A percentile compares a stretch with the other conserved stretches of the same genome.
Evolutionary conservation across 2,113 vertebrate genomes (phyloP).

Genomic region (Coracopsis vasa): DNA sequence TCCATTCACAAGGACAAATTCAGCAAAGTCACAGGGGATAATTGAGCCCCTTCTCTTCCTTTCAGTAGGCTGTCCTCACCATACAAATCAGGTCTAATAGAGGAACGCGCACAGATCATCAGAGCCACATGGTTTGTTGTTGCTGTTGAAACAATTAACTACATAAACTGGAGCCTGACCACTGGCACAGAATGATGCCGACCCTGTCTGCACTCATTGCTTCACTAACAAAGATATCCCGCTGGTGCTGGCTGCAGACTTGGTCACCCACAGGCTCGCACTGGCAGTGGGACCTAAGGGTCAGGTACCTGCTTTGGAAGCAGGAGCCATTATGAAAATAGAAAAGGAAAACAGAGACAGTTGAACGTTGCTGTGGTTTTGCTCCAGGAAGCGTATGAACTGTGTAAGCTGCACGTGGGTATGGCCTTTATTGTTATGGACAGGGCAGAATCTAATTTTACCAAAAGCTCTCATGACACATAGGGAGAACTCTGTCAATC

Average conservation of each 20-base stretch:
- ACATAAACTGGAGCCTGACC: not conserved
- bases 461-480: constrained; percentile 21
- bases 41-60: not conserved
- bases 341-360: not conserved
- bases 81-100: constrained; percentile 8
- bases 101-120: not conserved
- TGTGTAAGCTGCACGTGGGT: not conserved
- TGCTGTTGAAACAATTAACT: not conserved
- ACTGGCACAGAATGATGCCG: not conserved
- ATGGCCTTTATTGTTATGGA: constrained; percentile 51
- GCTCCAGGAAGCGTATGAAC: constrained; percentile 9
- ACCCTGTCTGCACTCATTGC: not conserved
- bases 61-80: constrained; percentile 33
- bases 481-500: not conserved
- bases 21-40: not conserved
- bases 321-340: not conserved
- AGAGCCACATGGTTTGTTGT: not conserved
- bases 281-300: not conserved
- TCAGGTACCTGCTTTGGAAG: not conserved
- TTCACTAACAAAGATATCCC: not conserved
- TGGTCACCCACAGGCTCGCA: not conserved
- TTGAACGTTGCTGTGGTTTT: constrained; percentile 34
- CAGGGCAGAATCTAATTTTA: constrained; percentile 42
- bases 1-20: constrained; percentile 41
- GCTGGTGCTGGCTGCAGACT: rapidly evolving